phyloP scores from a whole-genome alignment of 1,140 invertebrate species.

The Megalonaias nervosa region DNA sequence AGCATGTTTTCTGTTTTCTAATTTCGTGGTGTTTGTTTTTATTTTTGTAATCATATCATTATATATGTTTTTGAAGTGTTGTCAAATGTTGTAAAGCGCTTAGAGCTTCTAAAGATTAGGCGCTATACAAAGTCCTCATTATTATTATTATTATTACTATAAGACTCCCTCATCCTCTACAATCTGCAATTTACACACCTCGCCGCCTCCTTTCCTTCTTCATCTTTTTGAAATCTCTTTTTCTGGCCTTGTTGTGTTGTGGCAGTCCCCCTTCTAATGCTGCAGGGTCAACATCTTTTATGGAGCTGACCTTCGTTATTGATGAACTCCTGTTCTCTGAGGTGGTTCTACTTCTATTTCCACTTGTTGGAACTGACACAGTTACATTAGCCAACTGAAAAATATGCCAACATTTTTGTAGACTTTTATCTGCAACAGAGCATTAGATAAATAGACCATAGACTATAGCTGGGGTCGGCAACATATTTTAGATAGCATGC shows the following conservation, averaged over 20 bases:
- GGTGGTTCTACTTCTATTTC: conserved; percentile 4
- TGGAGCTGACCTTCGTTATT: background rate
- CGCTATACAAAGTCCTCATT: too few species aligned
- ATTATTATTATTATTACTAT: background rate
- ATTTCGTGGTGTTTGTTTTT: too few species aligned
- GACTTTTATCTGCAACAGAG: too few species aligned
- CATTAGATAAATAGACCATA: too few species aligned
- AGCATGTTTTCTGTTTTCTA: too few species aligned
- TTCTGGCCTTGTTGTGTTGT: conserved; percentile 28
- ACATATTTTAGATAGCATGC: too few species aligned
- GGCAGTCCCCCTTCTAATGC: conserved; percentile 19
- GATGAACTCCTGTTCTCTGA: conserved; percentile 1
- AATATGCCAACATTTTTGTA: background rate
- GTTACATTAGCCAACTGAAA: conserved; percentile 22
- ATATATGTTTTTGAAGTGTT: too few species aligned
- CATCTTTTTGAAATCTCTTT: conserved; percentile 37
- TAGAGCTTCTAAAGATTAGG: too few species aligned
- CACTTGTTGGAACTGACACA: conserved; percentile 21
- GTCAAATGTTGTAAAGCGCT: too few species aligned
- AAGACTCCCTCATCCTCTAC: background rate
- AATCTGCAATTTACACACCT: conserved; percentile 12
- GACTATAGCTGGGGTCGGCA: too few species aligned
- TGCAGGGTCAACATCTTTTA: background rate
- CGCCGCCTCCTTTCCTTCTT: conserved; percentile 30
- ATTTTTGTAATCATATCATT: too few species aligned